Conservation (phyloP, 2,888 invertebrate genomes). For the Maniola hyperantus region DNA sequence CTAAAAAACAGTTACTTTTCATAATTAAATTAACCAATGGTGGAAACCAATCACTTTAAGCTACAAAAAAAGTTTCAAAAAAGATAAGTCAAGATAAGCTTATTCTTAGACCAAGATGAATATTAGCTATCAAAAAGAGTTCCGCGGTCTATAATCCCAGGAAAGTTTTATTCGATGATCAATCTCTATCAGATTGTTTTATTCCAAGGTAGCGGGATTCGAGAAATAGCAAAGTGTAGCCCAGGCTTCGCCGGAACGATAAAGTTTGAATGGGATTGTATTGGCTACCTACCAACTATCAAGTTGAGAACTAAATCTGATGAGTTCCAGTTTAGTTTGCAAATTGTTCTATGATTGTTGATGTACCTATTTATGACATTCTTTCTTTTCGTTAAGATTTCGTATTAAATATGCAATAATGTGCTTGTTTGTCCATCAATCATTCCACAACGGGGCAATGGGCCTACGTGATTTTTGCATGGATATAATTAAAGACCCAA, state of each 20-base stretch:
- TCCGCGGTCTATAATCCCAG: constrained; percentile 27
- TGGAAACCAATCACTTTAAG: too few relatives aligned
- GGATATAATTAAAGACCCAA: too few relatives aligned
- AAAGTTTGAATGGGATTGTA: constrained; percentile 77
- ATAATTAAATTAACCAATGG: too few relatives aligned
- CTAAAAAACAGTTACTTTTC: too few relatives aligned
- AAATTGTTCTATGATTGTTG: constrained; percentile 47
- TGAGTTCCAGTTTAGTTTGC: constrained; percentile 48
- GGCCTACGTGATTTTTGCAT: too few relatives aligned
- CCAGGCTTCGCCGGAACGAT: constrained; percentile 51
- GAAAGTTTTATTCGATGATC: constrained; percentile 59
- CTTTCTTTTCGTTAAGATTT: neutral
- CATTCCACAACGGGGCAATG: too few relatives aligned
- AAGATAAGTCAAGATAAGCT: too few relatives aligned
- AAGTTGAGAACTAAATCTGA: constrained; percentile 54
- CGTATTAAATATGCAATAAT: too few relatives aligned
- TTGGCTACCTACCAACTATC: constrained; percentile 75
- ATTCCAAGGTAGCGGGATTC: constrained; percentile 46
- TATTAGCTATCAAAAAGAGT: constrained; percentile 7
- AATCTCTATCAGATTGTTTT: constrained; percentile 65
- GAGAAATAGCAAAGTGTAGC: constrained; percentile 40
- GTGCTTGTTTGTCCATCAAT: too few relatives aligned
- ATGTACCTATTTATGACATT: constrained; percentile 26
- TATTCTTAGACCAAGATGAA: neutral
- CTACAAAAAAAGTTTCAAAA: neutral